These are phyloP conservation scores for Hiodon alosoides DNA, from an alignment of 2,113 vertebrate species.

Conservation along the genomic window DNA sequence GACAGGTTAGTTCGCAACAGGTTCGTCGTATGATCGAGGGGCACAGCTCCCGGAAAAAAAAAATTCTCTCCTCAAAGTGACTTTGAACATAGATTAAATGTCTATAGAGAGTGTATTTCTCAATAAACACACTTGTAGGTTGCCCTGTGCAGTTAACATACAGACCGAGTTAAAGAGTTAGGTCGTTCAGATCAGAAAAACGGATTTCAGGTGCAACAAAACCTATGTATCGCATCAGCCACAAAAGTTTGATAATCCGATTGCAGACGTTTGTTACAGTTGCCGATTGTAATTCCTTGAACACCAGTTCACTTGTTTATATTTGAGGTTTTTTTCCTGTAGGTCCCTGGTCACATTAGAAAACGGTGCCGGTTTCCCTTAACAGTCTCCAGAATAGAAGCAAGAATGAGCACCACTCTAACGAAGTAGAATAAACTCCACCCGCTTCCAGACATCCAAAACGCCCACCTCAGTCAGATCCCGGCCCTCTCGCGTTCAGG, in stretches of 20 bases:
- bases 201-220: slow-evolving; percentile 37
- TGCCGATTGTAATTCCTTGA: not conserved
- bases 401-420: slow-evolving; percentile 30
- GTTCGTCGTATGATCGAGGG: not conserved
- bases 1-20: slow-evolving; percentile 27
- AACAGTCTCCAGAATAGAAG: slow-evolving; percentile 27
- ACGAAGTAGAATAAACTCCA: slow-evolving; percentile 19
- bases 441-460: slow-evolving; percentile 5
- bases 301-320: not conserved
- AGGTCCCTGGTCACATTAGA: not conserved
- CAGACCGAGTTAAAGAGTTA: not conserved
- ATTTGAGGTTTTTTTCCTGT: not conserved
- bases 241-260: slow-evolving; percentile 10
- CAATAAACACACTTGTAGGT: not conserved
- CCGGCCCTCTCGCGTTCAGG: slow-evolving; percentile 17
- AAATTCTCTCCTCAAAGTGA: not conserved
- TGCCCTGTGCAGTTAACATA: not conserved
- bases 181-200: slow-evolving; percentile 14
- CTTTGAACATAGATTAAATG: not conserved
- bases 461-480: slow-evolving; percentile 25
- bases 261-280: not conserved
- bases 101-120: not conserved
- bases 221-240: not conserved
- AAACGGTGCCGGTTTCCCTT: slow-evolving; percentile 18
- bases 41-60: not conserved